Evolutionary conservation across 1,140 invertebrate species (phyloP).

Genomic region (Paraescarpia echinospica): DNA sequence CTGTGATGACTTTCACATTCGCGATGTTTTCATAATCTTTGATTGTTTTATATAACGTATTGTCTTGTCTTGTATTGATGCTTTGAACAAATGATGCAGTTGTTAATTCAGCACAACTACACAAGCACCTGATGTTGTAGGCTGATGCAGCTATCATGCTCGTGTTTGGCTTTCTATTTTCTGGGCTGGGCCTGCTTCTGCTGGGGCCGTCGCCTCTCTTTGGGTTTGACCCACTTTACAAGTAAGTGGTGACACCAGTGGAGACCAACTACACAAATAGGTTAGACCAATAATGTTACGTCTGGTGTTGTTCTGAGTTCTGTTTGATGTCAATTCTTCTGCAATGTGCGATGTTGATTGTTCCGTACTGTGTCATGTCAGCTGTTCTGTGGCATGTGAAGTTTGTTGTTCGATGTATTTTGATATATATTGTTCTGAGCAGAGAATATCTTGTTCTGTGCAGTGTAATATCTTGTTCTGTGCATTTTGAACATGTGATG

Average conservation of each 20-base stretch:
- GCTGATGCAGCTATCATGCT: constrained; percentile 63
- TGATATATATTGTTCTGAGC: not conserved
- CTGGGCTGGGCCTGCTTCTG: constrained; percentile 65
- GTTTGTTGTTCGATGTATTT: not conserved
- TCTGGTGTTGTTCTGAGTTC: not conserved
- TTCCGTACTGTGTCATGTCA: not conserved
- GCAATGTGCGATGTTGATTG: not conserved
- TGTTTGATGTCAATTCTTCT: not conserved
- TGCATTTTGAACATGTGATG: not conserved
- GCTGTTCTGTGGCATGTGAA: not conserved
- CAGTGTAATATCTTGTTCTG: not conserved
- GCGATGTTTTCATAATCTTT: no score
- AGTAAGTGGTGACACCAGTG: no score
- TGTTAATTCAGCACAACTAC: not conserved
- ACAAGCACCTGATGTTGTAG: not conserved
- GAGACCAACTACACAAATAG: constrained; percentile 52
- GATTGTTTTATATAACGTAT: not conserved
- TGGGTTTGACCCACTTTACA: no score
- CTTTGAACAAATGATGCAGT: not conserved
- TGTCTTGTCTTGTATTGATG: not conserved
- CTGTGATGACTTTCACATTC: no score
- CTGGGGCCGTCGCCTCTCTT: constrained; percentile 72
- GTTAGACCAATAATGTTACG: constrained; percentile 15
- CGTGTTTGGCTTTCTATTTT: constrained; percentile 69
- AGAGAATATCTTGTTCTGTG: not conserved